Percentiles rank a stretch among this genome's conserved stretches.
phyloP scores from a whole-genome alignment of 2,797 vertebrate species.

The Rhinoraja longicauda region DNA sequence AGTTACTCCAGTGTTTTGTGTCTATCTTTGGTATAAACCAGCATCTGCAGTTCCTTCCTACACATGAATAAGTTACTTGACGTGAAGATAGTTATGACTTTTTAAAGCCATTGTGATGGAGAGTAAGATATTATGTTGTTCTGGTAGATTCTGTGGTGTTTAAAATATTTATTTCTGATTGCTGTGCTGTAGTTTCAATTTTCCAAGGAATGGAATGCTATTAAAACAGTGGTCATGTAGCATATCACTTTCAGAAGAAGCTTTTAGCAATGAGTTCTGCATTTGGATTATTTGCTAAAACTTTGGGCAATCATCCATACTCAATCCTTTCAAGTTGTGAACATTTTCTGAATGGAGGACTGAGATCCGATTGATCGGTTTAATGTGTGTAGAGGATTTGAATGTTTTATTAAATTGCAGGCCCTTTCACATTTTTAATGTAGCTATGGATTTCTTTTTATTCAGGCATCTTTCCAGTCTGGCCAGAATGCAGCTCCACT shows the following conservation, averaged over 20 bases:
- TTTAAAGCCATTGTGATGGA: background rate
- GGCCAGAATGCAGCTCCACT: slow-evolving; percentile 88
- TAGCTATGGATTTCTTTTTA: background rate
- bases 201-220: background rate
- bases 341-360: background rate
- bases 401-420: background rate
- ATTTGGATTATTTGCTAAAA: background rate
- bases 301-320: background rate
- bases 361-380: background rate
- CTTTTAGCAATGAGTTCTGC: background rate
- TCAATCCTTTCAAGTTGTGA: slow-evolving; percentile 9
- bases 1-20: too few species aligned
- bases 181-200: background rate
- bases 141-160: background rate
- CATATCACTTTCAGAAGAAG: slow-evolving; percentile 10
- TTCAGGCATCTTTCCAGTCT: slow-evolving; percentile 84
- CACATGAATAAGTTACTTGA: background rate
- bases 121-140: background rate
- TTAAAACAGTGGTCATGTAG: background rate
- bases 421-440: background rate
- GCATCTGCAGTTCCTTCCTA: too few species aligned
- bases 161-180: background rate
- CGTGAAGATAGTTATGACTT: background rate
- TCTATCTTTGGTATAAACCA: too few species aligned
- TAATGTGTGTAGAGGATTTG: background rate